Conservation (phyloP, 2,888 invertebrate genomes). For the Agapostemon virescens region DNA sequence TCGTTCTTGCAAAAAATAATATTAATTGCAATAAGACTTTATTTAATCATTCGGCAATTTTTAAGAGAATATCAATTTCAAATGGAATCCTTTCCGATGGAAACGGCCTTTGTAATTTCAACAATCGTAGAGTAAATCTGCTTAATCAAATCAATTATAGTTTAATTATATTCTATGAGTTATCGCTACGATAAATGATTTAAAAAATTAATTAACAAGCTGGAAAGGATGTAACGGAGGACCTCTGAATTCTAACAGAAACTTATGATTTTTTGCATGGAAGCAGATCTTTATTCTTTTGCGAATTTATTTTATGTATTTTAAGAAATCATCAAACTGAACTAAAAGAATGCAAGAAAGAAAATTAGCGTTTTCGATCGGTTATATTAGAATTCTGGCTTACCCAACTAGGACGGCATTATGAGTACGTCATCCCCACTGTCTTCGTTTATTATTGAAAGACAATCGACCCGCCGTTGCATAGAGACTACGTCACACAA, state of each 20-base stretch:
- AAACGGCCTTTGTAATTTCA: no score
- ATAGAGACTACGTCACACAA: background rate
- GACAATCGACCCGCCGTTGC: background rate
- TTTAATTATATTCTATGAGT: no score
- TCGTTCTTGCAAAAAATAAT: background rate
- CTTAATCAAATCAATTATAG: no score
- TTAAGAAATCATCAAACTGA: background rate
- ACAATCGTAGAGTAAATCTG: no score
- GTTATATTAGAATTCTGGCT: background rate
- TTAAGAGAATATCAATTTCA: background rate
- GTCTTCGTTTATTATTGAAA: conserved; percentile 3
- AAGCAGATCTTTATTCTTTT: background rate
- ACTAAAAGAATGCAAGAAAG: background rate
- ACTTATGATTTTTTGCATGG: no score
- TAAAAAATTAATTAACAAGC: no score
- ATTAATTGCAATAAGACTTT: background rate
- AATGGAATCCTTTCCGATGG: no score
- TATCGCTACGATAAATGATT: no score
- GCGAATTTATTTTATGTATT: background rate
- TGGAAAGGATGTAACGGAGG: no score
- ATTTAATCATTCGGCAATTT: background rate
- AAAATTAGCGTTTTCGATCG: background rate
- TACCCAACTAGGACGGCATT: background rate
- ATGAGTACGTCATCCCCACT: background rate
- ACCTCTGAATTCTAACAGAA: no score